Percentiles rank a stretch among this genome's conserved stretches.
These are phyloP conservation scores for Heteromyza rotundicornis DNA, from an alignment of 2,888 invertebrate species.

Conservation along the genomic window DNA sequence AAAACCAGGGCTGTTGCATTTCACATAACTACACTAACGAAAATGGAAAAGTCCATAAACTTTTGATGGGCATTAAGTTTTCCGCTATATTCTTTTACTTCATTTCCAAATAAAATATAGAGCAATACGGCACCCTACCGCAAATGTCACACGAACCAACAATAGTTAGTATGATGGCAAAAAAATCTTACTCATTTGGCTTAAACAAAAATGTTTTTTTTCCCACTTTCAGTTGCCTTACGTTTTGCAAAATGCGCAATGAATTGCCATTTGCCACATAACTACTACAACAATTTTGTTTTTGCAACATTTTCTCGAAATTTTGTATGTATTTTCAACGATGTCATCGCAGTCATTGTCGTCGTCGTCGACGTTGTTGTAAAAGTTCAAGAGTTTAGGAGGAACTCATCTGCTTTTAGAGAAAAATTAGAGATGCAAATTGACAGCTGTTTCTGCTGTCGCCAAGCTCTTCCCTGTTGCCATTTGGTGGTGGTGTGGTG, in stretches of 20 bases:
- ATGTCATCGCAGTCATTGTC: constrained; percentile 5
- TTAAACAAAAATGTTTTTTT: too few relatives aligned
- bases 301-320: not conserved
- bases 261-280: not conserved
- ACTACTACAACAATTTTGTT: not conserved
- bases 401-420: constrained; percentile 3
- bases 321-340: constrained; percentile 6
- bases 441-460: constrained; percentile 32
- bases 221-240: not conserved
- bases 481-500: not conserved
- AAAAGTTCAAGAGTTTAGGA: not conserved
- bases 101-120: too few relatives aligned
- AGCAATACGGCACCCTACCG: too few relatives aligned
- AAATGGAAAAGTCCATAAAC: too few relatives aligned
- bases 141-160: too few relatives aligned
- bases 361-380: constrained; percentile 15
- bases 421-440: constrained; percentile 37
- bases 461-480: not conserved
- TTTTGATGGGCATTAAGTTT: too few relatives aligned
- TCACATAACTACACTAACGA: too few relatives aligned
- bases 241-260: constrained; percentile 25
- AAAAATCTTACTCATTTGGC: too few relatives aligned
- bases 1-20: too few relatives aligned
- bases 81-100: too few relatives aligned
- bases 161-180: too few relatives aligned